Percentiles rank a stretch among this genome's conserved stretches.
These are phyloP conservation scores for Steatocranus sp. DNA, from an alignment of 2,797 vertebrate genomes.

Conservation along the genomic window DNA sequence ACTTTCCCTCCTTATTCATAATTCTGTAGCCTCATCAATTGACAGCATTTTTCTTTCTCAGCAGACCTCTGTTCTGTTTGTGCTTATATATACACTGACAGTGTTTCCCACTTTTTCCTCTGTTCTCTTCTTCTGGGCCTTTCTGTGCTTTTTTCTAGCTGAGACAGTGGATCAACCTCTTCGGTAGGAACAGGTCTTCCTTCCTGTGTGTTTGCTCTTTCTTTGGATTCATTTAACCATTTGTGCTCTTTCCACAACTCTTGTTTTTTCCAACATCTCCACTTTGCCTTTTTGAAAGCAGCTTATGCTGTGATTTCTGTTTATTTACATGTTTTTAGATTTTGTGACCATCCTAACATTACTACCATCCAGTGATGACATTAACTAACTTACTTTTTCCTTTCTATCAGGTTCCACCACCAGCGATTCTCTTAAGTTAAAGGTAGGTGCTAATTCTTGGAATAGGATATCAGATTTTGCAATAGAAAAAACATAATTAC, in stretches of 20 bases:
- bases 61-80: neutral
- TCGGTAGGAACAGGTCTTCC: slow-evolving; percentile 74
- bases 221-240: neutral
- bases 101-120: slow-evolving; percentile 41
- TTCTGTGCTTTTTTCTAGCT: slow-evolving; percentile 59
- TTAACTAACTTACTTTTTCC: slow-evolving; percentile 1
- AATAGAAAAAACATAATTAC: neutral
- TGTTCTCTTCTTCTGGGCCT: slow-evolving; percentile 33
- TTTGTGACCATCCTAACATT: no score
- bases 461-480: neutral
- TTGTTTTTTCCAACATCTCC: neutral
- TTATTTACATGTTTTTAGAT: neutral
- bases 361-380: neutral
- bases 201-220: slow-evolving; percentile 33
- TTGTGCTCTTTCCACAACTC: neutral
- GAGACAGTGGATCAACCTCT: slow-evolving; percentile 74
- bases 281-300: neutral
- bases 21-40: neutral
- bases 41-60: neutral
- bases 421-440: slow-evolving; percentile 87
- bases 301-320: neutral
- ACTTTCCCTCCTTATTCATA: neutral
- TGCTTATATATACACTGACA: slow-evolving; percentile 16
- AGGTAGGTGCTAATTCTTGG: slow-evolving; percentile 73
- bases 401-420: slow-evolving; percentile 81